Base-by-base conservation (phyloP, 2,797 vertebrate genomes). In the Tapirus indicus region DNA sequence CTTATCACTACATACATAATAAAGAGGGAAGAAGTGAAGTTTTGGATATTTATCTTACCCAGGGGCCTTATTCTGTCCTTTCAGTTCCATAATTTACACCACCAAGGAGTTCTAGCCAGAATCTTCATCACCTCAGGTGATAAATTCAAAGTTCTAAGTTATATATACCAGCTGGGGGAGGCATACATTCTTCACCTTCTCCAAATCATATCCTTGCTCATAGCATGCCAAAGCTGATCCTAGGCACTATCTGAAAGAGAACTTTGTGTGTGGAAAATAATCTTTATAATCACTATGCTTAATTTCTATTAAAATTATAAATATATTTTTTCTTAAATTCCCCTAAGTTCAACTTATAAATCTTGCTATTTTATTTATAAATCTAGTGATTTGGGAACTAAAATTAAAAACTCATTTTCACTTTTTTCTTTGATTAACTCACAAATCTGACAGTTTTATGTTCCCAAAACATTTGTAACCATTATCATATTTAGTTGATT, bases 21-120 rank as follows among this genome's bases (percentile, higher is more conserved):
- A 80, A 72, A 80, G 12, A 84, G 20, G 5, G 44, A 74, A 68
- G 27, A 84, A 66, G 18, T 66, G 13, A 75, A 62, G 49, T 9
- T 87, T 90, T 54, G 89, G 16, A 78, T 91, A 91, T 94, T 95
- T 95, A 88, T 92, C 60, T 77, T 58, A 84, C 93, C 66, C 75
- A 35, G 32, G 74, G 83, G 20, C 7, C 27, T 71, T 90, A 44
- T 66, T 62, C 5, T 93, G 52, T 69, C 44, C 47, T 95, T 94
- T 85, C 35, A 58, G 80, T 92, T 90, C 52, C 17, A 20, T 95
- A 92, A 95, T 86, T 96, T 84, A 91, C 3, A 90, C 44, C 38
- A 68, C 32, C 32, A 62, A 82, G 27, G 41, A 92, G 9, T 32
- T 66, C 64, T 18, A 93, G 66, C 12, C 27, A 72, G 32, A 88